Evolutionary conservation across 35 echinoderm and acorn worm species (phyloP).

Genomic region (Acanthaster planci): DNA sequence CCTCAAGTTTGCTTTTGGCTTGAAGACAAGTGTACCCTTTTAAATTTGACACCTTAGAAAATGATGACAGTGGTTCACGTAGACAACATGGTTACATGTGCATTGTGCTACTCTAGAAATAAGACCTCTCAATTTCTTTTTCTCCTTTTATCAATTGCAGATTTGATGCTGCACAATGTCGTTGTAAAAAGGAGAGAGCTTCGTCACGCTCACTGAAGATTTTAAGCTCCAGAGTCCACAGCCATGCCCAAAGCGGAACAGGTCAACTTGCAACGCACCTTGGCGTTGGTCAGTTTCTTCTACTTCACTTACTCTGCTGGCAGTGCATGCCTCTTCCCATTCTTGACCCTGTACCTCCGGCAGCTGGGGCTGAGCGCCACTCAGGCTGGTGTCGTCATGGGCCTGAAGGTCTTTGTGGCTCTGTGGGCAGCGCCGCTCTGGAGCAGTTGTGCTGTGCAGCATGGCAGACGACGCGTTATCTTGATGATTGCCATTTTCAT

Average conservation of each 20-base stretch:
- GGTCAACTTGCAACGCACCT: slow-evolving; percentile 43
- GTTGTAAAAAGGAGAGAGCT: no score
- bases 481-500: slow-evolving; percentile 69
- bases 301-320: slow-evolving; percentile 60
- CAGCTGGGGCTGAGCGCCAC: slow-evolving; percentile 76
- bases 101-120: no score
- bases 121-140: no score
- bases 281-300: slow-evolving; percentile 41
- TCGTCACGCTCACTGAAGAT: no score
- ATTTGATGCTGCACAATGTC: no score
- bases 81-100: no score
- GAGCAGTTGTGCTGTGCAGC: slow-evolving; percentile 50
- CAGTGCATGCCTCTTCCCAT: slow-evolving; percentile 77
- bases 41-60: no score
- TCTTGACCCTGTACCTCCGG: slow-evolving; percentile 79
- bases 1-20: no score
- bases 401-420: slow-evolving; percentile 57
- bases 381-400: slow-evolving; percentile 72
- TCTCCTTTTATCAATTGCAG: no score
- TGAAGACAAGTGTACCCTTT: no score
- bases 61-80: no score
- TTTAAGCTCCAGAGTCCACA: not conserved
- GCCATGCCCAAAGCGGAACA: slow-evolving; percentile 48
- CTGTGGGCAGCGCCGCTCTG: slow-evolving; percentile 57
- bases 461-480: slow-evolving; percentile 51